Percentiles rank a stretch among this genome's conserved stretches.
Conservation (phyloP, 2,888 invertebrate species). For the Andrena flavipes region DNA sequence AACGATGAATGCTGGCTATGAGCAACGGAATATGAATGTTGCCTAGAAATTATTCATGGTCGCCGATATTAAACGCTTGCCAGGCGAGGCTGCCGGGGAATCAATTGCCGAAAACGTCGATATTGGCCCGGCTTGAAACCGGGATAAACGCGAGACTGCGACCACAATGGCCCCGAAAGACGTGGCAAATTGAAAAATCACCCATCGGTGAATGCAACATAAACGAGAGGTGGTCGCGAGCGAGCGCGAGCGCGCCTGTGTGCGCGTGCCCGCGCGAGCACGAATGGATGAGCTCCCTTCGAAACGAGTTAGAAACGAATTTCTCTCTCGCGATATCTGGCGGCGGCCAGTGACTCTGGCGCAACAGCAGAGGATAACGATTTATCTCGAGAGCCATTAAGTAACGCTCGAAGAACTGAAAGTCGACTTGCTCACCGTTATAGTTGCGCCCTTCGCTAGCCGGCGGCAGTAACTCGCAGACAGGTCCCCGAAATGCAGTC, state of each 20-base stretch:
- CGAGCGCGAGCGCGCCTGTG: background rate
- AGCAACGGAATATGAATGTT: conserved; percentile 50
- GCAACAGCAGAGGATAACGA: conserved; percentile 7
- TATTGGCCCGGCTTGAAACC: conserved; percentile 50
- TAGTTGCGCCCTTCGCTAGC: conserved; percentile 39
- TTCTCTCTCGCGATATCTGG: conserved; percentile 4
- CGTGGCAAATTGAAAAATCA: conserved; percentile 69
- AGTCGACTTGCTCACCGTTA: conserved; percentile 56
- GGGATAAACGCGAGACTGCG: conserved; percentile 47
- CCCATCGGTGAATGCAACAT: conserved; percentile 31
- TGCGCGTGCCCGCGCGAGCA: background rate
- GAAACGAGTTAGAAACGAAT: background rate
- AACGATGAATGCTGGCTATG: conserved; percentile 31
- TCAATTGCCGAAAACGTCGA: conserved; percentile 63
- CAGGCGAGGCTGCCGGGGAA: conserved; percentile 25
- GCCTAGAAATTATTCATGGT: conserved; percentile 54
- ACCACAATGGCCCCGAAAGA: conserved; percentile 57
- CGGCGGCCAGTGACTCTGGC: background rate
- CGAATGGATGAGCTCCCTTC: conserved; percentile 21
- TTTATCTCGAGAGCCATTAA: conserved; percentile 7
- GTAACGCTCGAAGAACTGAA: background rate
- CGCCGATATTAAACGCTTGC: conserved; percentile 50
- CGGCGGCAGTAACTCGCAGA: conserved; percentile 29
- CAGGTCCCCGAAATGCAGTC: conserved; percentile 33
- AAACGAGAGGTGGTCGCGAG: conserved; percentile 22